Evolutionary conservation across 1,140 invertebrate species (phyloP), one percentile per base, ranked within the genome.

Genomic region (Oreohelix idahoensis): DNA sequence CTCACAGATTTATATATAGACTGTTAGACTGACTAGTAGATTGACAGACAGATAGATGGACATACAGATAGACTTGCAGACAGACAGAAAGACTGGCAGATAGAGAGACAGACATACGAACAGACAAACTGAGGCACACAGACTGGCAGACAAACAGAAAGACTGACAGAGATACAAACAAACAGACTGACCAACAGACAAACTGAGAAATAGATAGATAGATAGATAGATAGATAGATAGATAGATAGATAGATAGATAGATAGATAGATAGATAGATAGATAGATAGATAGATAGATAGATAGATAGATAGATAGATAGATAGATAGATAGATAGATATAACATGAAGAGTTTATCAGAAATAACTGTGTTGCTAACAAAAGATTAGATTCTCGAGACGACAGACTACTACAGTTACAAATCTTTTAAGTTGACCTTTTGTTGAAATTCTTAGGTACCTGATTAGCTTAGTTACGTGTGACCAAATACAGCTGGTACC

Each of bases 221-320:
- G 10, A 23, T n/a, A 20, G 53, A 23, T n/a, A 20, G 53, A 23
- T n/a, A 58, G 53, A 58, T n/a, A 58, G 10, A 58, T n/a, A 10
- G 53, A 23, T n/a, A 58, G 53, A 23, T n/a, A 58, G 53, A 23
- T n/a, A 58, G 53, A 58, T n/a, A 58, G 23, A 58, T n/a, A 58
- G 53, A 58, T 35, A 66, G 63, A 32, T 35, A 66, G 71, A 73
- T 73, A 42, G 71, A 23, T 73, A 73, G 36, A 23, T 73, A 73
- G 36, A 11, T 73, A 73, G 71, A 42, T 73, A 73, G 71, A 23
- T 73, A 73, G 71, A 23, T 73, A 73, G 71, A 42, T 73, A 42
- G 71, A 23, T 73, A 73, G 69, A 36, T 71, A 71, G 69, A 36
- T 71, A 71, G 69, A 36, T 71, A 71, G 69, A 10, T 71, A 69